Percentiles rank a stretch among this genome's conserved stretches.
These are phyloP conservation scores for Drosophila picticornis DNA, from an alignment of 2,888 invertebrate genomes.

Conservation along the genomic window DNA sequence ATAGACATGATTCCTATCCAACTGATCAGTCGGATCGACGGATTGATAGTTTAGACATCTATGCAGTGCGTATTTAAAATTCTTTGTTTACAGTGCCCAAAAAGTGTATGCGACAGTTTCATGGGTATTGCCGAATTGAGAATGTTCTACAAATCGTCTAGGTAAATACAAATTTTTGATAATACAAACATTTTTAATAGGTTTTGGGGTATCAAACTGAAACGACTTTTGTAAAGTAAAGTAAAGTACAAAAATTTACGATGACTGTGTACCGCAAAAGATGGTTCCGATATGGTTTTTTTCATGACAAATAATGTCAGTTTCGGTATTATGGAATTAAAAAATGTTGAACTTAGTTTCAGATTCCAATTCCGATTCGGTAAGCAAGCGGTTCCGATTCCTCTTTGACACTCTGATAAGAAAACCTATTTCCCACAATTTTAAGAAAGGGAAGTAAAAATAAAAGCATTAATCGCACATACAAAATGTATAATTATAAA, in stretches of 20 bases:
- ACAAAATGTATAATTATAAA: neutral
- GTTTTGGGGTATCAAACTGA: neutral
- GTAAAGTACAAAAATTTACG: neutral
- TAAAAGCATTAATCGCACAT: neutral
- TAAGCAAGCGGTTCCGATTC: too few species aligned
- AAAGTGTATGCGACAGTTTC: too few species aligned
- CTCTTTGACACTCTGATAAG: neutral
- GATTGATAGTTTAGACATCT: neutral
- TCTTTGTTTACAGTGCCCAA: neutral
- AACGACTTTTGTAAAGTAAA: neutral
- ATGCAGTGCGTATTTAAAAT: neutral
- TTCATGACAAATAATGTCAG: neutral
- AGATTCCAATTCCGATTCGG: neutral
- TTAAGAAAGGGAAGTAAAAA: neutral
- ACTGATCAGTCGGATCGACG: neutral
- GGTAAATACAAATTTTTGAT: fast-evolving
- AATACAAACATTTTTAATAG: too few species aligned
- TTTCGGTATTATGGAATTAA: neutral
- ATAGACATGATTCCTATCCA: neutral
- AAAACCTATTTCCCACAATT: neutral
- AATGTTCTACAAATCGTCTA: neutral
- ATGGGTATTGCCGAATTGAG: neutral
- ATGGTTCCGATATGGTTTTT: neutral
- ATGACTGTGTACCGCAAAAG: neutral
- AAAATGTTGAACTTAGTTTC: neutral